Evolutionary conservation across 2,888 invertebrate species (phyloP), one percentile per base, ranked within the genome.

Genomic region (Muscina levida): DNA sequence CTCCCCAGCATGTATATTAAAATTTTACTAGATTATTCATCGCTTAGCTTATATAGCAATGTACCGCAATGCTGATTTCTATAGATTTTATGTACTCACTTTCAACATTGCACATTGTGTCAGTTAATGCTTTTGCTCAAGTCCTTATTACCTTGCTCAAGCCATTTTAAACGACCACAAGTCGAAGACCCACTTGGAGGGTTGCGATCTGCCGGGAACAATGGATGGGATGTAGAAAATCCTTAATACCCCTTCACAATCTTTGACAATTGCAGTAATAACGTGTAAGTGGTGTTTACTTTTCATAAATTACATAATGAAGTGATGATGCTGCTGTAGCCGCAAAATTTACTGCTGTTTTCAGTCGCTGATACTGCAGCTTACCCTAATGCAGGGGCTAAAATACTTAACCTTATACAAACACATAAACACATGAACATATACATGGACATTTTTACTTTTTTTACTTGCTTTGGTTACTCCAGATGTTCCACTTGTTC

Each of bases 301-400:
- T 80, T 80, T 77, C 39, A 68, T 77, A 80, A 80, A 73, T 80
- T 73, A 70, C 44, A 76, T 71, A 80, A 80, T 80, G 51, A 71
- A 70, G 73, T 80, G 59, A 62, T 74, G 39, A 19, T 15, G 42
- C 22, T 39, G 46, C 5, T 17, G 37, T 8, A 37, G 17, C 44
- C 44, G 37, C 17, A 19, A 8, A 46, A 48, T 51, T 13, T 44
- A 56, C 53, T 67, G 67, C 44, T n/a, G n/a, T n/a, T n/a, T n/a
- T n/a, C n/a, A n/a, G n/a, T n/a, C n/a, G n/a, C n/a, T n/a, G n/a
- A n/a, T n/a, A n/a, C n/a, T 19, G 67, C 68, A 72, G 59, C 65
- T 79, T 72, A 31, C 31, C 39, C 39, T 62, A 72, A 75, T 24
- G 48, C 48, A 66, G 57, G 6, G 37, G n/a, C 31, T 31, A 5